Percentiles rank a stretch among this genome's conserved stretches.
These are phyloP conservation scores for Panzeria rudis DNA, from an alignment of 2,888 invertebrate genomes.

Conservation along the genomic window DNA sequence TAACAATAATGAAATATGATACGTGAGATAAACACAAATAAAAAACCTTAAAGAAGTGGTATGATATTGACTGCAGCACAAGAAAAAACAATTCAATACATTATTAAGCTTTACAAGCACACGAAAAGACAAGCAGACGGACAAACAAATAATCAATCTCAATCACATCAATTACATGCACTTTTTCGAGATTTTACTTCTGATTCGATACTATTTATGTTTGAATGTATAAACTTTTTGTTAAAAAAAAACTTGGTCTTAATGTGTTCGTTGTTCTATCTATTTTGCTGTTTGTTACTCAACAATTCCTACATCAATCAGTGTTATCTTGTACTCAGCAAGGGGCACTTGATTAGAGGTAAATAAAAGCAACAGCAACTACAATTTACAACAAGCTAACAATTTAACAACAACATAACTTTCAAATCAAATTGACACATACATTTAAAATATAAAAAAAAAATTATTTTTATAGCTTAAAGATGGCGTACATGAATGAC, in stretches of 20 bases:
- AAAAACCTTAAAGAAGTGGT: slow-evolving; percentile 8
- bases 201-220: slow-evolving; percentile 2
- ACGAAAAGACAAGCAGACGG: slow-evolving; percentile 4
- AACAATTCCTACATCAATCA: slow-evolving; percentile 65
- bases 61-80: neutral
- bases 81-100: slow-evolving; percentile 30
- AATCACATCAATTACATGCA: slow-evolving; percentile 73
- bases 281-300: slow-evolving; percentile 12
- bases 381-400: slow-evolving; percentile 12
- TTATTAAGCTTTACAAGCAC: slow-evolving; percentile 27
- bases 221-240: neutral
- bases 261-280: slow-evolving; percentile 1
- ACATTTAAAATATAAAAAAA: neutral
- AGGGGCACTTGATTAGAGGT: slow-evolving; percentile 13
- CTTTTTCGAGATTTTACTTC: slow-evolving; percentile 30
- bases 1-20: slow-evolving; percentile 57
- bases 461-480: neutral
- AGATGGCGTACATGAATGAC: neutral
- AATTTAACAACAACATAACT: slow-evolving; percentile 10
- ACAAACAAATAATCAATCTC: slow-evolving; percentile 72
- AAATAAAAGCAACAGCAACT: slow-evolving; percentile 5
- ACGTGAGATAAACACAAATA: slow-evolving; percentile 41
- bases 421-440: slow-evolving; percentile 32
- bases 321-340: slow-evolving; percentile 59
- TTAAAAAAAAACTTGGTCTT: slow-evolving; percentile 3